Percentiles rank a stretch among this genome's conserved stretches.
Evolutionary conservation across 2,888 invertebrate species (phyloP).

Genomic region (Melitaea athalia): DNA sequence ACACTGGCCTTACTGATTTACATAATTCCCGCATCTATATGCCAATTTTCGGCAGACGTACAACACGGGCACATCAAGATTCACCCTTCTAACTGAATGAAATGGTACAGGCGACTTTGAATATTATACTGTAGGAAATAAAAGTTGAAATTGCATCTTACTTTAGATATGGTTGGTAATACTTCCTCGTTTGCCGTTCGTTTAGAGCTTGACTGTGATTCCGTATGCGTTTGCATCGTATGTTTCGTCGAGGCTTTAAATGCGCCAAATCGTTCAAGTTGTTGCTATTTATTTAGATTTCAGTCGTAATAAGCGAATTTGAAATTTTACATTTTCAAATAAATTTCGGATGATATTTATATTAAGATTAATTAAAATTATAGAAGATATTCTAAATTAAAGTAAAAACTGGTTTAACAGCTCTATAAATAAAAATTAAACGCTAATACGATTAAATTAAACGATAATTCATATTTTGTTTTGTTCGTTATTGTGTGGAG

Average conservation of each 20-base stretch:
- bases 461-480: no score
- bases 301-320: no score
- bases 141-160: conserved; percentile 21
- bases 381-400: no score
- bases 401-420: no score
- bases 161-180: neutral
- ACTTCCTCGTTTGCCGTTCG: conserved; percentile 17
- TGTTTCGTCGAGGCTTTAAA: conserved; percentile 30
- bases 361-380: no score
- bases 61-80: conserved; percentile 32
- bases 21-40: conserved; percentile 40
- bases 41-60: conserved; percentile 41
- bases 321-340: no score
- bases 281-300: neutral
- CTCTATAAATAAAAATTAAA: no score
- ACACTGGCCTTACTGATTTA: conserved; percentile 24
- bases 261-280: conserved; percentile 22
- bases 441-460: no score
- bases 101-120: conserved; percentile 23
- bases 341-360: no score
- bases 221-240: conserved; percentile 36
- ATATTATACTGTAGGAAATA: conserved; percentile 10
- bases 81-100: conserved; percentile 14
- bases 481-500: no score
- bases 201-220: conserved; percentile 36